These are phyloP conservation scores for Antrozous pallidus DNA, from an alignment of 2,797 vertebrate species.

Conservation along the genomic window DNA sequence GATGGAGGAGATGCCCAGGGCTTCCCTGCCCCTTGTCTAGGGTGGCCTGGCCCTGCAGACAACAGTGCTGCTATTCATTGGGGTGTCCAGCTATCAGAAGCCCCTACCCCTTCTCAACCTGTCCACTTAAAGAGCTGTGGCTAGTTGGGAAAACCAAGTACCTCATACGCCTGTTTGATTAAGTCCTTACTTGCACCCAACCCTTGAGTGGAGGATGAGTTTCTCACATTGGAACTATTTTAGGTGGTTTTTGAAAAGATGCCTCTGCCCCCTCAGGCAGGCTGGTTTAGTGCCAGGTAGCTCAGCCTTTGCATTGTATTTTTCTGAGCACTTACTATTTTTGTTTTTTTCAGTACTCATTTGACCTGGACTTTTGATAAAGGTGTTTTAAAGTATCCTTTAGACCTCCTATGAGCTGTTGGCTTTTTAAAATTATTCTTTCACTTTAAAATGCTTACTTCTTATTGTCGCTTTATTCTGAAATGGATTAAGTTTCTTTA, in stretches of 20 bases:
- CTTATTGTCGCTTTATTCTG: background rate
- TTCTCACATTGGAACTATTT: conserved; percentile 14
- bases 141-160: background rate
- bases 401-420: background rate
- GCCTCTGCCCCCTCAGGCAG: background rate
- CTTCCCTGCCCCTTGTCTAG: background rate
- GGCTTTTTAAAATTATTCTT: background rate
- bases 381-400: conserved; percentile 40
- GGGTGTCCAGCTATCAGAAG: accelerated
- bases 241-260: conserved; percentile 36
- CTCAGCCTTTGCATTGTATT: background rate
- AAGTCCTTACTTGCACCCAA: conserved; percentile 23
- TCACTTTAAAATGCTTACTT: background rate
- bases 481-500: background rate
- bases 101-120: accelerated
- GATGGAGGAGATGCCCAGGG: no score
- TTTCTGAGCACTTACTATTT: conserved; percentile 32
- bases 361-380: conserved; percentile 41
- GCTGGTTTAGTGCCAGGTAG: background rate
- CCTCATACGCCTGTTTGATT: background rate
- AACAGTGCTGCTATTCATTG: background rate
- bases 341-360: background rate
- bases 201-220: background rate
- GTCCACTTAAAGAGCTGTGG: background rate
- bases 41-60: background rate